Evolutionary conservation across 1,140 invertebrate genomes (phyloP).

Genomic region (Trichomalopsis sarcophagae): DNA sequence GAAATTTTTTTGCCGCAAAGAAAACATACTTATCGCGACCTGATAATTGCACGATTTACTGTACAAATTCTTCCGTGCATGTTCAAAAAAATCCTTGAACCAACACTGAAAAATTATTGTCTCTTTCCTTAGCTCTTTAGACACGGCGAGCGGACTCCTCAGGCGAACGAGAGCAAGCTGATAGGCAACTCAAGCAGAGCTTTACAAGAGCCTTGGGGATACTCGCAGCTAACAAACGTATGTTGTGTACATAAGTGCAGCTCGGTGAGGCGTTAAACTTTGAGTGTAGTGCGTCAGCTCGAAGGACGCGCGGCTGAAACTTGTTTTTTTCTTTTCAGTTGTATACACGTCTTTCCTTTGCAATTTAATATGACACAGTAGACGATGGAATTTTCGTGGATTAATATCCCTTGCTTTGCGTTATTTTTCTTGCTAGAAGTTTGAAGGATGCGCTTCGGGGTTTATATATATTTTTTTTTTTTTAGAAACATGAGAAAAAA

Average conservation of each 20-base stretch:
- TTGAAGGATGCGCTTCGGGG: too few species aligned
- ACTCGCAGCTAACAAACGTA: constrained; percentile 62
- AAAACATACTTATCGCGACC: too few species aligned
- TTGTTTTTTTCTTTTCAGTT: background rate
- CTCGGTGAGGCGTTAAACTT: too few species aligned
- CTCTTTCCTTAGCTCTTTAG: constrained; percentile 56
- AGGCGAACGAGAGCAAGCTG: constrained; percentile 47
- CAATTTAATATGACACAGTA: background rate
- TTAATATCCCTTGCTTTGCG: background rate
- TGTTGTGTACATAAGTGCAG: constrained; percentile 18
- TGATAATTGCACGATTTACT: too few species aligned
- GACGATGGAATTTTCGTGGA: background rate
- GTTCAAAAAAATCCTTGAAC: too few species aligned
- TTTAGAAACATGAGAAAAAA: too few species aligned
- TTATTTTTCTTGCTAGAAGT: background rate
- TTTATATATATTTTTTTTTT: too few species aligned
- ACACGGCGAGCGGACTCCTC: constrained; percentile 62
- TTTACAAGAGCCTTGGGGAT: constrained; percentile 55
- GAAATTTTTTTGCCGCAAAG: too few species aligned
- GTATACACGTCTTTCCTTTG: background rate
- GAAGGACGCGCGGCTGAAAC: background rate
- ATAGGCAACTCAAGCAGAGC: background rate
- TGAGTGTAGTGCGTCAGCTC: too few species aligned
- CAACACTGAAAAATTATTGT: background rate
- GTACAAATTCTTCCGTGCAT: too few species aligned